Conservation (phyloP, 2,888 invertebrate species). For the Aspidiotus destructor region DNA sequence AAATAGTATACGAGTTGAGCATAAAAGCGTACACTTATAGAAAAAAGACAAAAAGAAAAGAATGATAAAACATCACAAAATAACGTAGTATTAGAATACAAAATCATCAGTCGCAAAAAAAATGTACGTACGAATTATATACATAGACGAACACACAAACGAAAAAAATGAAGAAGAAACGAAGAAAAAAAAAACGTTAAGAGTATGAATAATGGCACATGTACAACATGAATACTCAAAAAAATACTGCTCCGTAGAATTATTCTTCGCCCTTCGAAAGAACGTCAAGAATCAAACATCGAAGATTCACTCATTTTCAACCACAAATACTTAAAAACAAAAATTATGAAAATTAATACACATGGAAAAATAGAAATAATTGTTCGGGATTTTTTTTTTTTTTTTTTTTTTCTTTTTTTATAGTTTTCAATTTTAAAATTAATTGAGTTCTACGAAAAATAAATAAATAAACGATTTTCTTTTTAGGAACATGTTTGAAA, state of each 20-base stretch:
- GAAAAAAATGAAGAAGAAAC: background rate
- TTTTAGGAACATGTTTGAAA: background rate
- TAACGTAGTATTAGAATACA: background rate
- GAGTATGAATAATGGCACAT: background rate
- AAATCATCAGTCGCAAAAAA: background rate
- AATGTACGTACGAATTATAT: background rate
- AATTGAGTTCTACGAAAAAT: background rate
- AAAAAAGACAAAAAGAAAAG: background rate
- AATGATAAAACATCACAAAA: background rate
- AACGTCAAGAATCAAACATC: too few relatives aligned
- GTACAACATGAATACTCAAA: background rate
- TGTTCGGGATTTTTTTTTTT: background rate
- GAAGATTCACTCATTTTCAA: too few relatives aligned
- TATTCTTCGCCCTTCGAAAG: background rate
- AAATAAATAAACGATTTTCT: background rate
- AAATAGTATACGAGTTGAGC: background rate
- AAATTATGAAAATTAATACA: too few relatives aligned
- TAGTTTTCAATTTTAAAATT: background rate
- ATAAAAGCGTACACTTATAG: slow-evolving; percentile 4
- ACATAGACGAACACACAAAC: too few relatives aligned
- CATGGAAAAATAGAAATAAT: background rate
- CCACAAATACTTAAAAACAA: too few relatives aligned
- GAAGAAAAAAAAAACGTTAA: background rate
- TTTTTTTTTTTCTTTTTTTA: background rate
- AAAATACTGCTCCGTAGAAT: background rate